These are phyloP conservation scores for Cinclus mexicanus DNA, from an alignment of 2,113 vertebrate species.

Conservation along the genomic window DNA sequence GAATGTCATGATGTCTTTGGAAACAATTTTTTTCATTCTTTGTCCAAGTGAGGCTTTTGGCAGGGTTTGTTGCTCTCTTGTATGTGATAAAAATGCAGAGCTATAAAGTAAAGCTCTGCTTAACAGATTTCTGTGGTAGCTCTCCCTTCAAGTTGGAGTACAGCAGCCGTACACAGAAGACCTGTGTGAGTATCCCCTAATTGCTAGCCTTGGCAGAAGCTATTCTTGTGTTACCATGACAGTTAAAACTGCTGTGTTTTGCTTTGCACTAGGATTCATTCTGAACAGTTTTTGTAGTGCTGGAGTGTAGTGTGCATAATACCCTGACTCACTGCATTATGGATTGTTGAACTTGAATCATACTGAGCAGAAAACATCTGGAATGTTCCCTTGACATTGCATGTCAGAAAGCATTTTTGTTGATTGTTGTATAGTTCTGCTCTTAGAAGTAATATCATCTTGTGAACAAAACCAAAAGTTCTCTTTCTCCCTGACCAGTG, in stretches of 20 bases:
- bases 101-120: neutral
- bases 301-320: neutral
- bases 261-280: neutral
- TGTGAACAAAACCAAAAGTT: neutral
- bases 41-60: neutral
- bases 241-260: neutral
- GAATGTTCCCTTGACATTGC: neutral
- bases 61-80: neutral
- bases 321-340: neutral
- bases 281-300: neutral
- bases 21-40: neutral
- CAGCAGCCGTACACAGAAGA: rapidly evolving
- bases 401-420: neutral
- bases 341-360: neutral
- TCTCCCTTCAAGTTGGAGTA: neutral
- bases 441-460: neutral
- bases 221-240: neutral
- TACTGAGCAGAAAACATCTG: neutral
- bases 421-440: neutral
- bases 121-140: neutral
- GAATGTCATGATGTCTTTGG: neutral
- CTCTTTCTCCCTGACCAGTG: neutral
- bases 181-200: neutral
- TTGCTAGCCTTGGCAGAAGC: neutral
- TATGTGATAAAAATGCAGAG: neutral